Evolutionary conservation across 2,888 invertebrate genomes (phyloP).

Genomic region (Xestia sexstrigata): DNA sequence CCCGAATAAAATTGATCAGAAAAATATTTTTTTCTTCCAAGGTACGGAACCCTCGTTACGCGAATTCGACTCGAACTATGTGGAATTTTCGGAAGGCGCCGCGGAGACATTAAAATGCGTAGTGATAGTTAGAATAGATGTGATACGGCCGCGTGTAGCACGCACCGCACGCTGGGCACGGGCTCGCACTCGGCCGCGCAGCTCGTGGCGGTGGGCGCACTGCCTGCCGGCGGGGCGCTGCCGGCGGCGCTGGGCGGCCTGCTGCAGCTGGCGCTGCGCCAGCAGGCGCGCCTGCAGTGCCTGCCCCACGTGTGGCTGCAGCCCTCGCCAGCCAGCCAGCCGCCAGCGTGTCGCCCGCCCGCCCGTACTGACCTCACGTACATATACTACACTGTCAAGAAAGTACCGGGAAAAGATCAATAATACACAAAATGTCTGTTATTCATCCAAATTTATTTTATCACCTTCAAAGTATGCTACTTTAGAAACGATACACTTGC

Average conservation of each 20-base stretch:
- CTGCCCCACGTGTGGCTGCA: conserved; percentile 11
- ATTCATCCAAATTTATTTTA: too few relatives aligned
- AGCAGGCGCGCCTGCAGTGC: not conserved
- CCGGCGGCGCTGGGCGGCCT: conserved; percentile 2
- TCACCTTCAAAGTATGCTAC: too few relatives aligned
- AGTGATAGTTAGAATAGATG: conserved; percentile 10
- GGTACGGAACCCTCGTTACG: conserved; percentile 38
- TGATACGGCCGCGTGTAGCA: conserved; percentile 20
- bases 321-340: too few relatives aligned
- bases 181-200: not conserved
- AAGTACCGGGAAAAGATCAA: too few relatives aligned
- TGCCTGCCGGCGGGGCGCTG: not conserved
- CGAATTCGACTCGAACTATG: conserved; percentile 31
- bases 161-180: not conserved
- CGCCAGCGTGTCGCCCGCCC: not conserved
- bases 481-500: too few relatives aligned
- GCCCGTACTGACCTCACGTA: not conserved
- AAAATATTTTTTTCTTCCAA: conserved; percentile 44
- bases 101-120: conserved; percentile 2
- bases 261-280: not conserved
- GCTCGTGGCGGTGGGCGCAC: not conserved
- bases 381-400: too few relatives aligned
- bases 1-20: not conserved
- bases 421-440: too few relatives aligned
- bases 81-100: conserved; percentile 11